Percentiles rank a stretch among this genome's conserved stretches.
Evolutionary conservation across 2,888 invertebrate genomes (phyloP).

Genomic region (Cyclophora punctaria): DNA sequence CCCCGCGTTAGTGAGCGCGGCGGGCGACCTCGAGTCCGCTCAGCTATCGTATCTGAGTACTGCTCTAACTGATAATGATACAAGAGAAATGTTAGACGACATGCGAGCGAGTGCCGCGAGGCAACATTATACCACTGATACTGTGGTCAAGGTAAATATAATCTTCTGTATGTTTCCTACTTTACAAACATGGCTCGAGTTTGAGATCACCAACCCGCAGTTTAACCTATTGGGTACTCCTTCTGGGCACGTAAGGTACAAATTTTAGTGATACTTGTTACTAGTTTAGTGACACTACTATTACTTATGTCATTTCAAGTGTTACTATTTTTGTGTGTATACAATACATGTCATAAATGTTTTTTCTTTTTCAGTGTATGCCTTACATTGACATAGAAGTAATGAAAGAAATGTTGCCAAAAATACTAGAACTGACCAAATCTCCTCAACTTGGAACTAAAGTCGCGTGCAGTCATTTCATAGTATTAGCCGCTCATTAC

Average conservation of each 20-base stretch:
- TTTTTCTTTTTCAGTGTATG: slow-evolving; percentile 62
- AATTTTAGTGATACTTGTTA: background rate
- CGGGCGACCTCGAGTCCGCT: slow-evolving; percentile 88
- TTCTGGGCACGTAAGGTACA: background rate
- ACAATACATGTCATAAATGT: no score
- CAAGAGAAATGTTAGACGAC: slow-evolving; percentile 85
- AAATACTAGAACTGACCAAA: slow-evolving; percentile 86
- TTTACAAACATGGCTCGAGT: no score
- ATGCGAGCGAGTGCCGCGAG: slow-evolving; percentile 87
- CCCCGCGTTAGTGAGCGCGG: slow-evolving; percentile 88
- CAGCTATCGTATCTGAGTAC: slow-evolving; percentile 87
- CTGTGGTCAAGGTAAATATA: slow-evolving; percentile 81
- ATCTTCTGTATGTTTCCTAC: no score
- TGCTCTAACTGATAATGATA: slow-evolving; percentile 79
- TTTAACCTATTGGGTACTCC: background rate
- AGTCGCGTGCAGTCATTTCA: slow-evolving; percentile 86
- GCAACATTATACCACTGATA: slow-evolving; percentile 91
- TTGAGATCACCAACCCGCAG: no score
- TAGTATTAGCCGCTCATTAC: slow-evolving; percentile 79
- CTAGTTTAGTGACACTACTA: no score
- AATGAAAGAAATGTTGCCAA: slow-evolving; percentile 86
- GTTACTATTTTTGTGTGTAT: no score
- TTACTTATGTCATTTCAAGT: no score
- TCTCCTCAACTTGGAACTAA: slow-evolving; percentile 90
- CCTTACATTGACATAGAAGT: slow-evolving; percentile 84